Conservation (phyloP, 2,888 invertebrate genomes). For the Cantharis nigra region DNA sequence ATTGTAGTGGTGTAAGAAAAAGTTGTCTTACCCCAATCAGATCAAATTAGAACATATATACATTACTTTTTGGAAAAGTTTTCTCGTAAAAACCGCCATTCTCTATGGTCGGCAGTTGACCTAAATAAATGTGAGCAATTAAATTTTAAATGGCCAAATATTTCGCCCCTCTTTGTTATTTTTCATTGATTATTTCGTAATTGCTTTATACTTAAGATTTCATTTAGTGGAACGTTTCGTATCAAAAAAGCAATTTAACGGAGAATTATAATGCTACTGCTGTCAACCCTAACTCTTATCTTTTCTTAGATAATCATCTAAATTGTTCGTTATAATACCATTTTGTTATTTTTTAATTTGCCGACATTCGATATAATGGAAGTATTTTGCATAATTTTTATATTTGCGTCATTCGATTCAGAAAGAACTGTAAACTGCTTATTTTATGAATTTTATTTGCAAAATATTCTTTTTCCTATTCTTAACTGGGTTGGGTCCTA, state of each 20-base stretch:
- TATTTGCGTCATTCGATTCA: not conserved
- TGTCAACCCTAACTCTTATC: slow-evolving; percentile 2
- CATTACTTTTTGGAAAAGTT: not conserved
- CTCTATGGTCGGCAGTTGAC: not conserved
- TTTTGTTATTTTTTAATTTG: not conserved
- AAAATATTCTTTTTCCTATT: too few relatives aligned
- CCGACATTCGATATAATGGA: not conserved
- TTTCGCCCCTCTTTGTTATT: not conserved
- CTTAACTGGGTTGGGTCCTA: too few relatives aligned
- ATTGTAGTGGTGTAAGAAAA: slow-evolving; percentile 1
- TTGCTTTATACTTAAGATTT: slow-evolving; percentile 8
- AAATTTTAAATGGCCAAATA: not conserved
- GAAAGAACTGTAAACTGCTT: not conserved
- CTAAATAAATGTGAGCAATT: not conserved
- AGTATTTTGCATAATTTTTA: not conserved
- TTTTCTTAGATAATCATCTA: not conserved
- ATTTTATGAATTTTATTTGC: not conserved
- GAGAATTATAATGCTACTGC: slow-evolving; percentile 4
- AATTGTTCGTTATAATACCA: not conserved
- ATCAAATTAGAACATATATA: not conserved
- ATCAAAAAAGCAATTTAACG: slow-evolving; percentile 13
- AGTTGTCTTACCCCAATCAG: not conserved
- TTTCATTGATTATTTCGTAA: slow-evolving; percentile 1
- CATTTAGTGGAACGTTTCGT: slow-evolving; percentile 4
- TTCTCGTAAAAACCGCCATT: not conserved